These are phyloP conservation scores for Oscheius sp. DNA, from an alignment of 2,888 invertebrate species.

Conservation along the genomic window DNA sequence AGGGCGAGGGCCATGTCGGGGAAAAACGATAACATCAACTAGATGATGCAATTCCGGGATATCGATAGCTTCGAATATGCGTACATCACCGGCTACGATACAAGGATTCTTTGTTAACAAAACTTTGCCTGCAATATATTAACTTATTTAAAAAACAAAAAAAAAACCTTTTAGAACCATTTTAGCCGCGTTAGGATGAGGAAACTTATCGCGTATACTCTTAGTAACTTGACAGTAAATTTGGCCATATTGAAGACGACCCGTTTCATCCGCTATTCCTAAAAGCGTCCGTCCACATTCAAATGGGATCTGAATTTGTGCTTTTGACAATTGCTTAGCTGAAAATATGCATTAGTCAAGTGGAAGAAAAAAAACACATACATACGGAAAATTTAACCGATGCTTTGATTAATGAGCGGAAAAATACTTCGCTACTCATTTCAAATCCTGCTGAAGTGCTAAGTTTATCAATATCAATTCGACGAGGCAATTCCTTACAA, in stretches of 20 bases:
- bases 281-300: conserved; percentile 64
- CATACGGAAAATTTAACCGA: conserved; percentile 50
- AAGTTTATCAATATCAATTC: conserved; percentile 47
- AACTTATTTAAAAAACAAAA: not conserved
- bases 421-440: conserved; percentile 64
- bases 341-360: conserved; percentile 13
- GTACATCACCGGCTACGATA: conserved; percentile 74
- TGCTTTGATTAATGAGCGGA: conserved; percentile 65
- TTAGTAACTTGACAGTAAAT: conserved; percentile 46
- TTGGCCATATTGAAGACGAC: conserved; percentile 51
- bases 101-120: conserved; percentile 75
- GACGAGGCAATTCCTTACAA: conserved; percentile 57
- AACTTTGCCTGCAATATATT: conserved; percentile 62
- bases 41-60: conserved; percentile 61
- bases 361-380: conserved; percentile 30
- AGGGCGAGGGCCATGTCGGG: conserved; percentile 73
- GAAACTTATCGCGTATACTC: conserved; percentile 45
- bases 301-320: conserved; percentile 55
- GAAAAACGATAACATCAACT: conserved; percentile 74
- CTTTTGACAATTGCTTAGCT: conserved; percentile 47
- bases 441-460: conserved; percentile 45
- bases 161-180: conserved; percentile 41
- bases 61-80: conserved; percentile 69
- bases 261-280: conserved; percentile 70
- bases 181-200: conserved; percentile 43